A percentile compares a stretch with the other conserved stretches of the same genome.
Conservation (phyloP, 2,888 invertebrate genomes). For the Eristalinus aeneus region DNA sequence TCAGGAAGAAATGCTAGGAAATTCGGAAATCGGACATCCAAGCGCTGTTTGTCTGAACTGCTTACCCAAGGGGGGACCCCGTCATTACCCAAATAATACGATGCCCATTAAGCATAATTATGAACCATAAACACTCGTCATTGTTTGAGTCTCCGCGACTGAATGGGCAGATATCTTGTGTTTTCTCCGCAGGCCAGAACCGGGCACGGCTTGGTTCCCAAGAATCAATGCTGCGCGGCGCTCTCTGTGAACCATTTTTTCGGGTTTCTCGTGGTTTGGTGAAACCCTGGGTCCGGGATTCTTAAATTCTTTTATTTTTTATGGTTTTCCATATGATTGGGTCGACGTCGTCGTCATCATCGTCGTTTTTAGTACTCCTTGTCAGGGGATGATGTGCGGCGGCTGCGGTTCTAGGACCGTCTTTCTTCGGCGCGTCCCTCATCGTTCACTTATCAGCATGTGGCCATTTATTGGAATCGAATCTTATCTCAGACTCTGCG, state of each 20-base stretch:
- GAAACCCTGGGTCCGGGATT: constrained; percentile 34
- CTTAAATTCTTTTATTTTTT: constrained; percentile 53
- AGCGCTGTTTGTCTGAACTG: constrained; percentile 56
- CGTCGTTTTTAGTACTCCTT: constrained; percentile 52
- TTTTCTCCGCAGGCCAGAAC: constrained; percentile 7
- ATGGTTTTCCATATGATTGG: constrained; percentile 60
- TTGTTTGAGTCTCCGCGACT: constrained; percentile 40
- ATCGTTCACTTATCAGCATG: constrained; percentile 29
- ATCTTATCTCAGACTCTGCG: neutral
- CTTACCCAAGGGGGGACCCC: constrained; percentile 42
- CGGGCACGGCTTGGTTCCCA: constrained; percentile 45
- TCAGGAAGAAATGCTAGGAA: constrained; percentile 50
- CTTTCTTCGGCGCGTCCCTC: constrained; percentile 19
- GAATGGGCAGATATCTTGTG: constrained; percentile 28
- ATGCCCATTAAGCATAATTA: constrained; percentile 70
- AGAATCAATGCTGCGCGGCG: constrained; percentile 23
- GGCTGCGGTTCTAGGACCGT: neutral
- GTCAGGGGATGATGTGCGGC: constrained; percentile 58
- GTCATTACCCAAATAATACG: constrained; percentile 68
- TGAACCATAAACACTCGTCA: constrained; percentile 69
- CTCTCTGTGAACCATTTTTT: constrained; percentile 30
- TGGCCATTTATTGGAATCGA: neutral
- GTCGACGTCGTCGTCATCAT: no score
- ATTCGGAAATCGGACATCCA: constrained; percentile 64
- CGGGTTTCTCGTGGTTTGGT: constrained; percentile 8